Conservation (phyloP, 2,113 vertebrate species). For the Tichodroma muraria region DNA sequence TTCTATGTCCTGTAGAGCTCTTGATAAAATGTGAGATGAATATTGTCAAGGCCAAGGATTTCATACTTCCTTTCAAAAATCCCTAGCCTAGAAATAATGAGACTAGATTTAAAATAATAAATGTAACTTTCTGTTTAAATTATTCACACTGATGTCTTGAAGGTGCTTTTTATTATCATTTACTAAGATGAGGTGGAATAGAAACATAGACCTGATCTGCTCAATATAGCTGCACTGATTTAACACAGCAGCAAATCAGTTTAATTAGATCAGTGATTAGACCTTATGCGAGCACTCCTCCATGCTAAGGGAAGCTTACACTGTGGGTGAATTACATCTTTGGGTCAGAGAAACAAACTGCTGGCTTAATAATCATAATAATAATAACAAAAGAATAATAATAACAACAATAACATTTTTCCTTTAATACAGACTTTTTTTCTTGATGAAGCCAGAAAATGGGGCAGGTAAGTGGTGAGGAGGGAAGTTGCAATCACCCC, state of each 20-base stretch:
- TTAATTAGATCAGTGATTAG: constrained; percentile 35
- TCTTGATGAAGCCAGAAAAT: background rate
- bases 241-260: constrained; percentile 18
- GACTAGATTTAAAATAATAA: background rate
- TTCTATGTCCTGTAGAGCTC: background rate
- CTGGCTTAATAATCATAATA: background rate
- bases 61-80: background rate
- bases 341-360: background rate
- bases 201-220: background rate
- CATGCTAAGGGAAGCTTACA: background rate
- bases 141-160: background rate
- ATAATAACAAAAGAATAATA: fast-evolving
- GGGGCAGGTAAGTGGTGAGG: background rate
- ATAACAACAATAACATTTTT: fast-evolving
- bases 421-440: background rate
- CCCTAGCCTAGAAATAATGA: background rate
- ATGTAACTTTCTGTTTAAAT: background rate
- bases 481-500: background rate
- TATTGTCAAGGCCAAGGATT: background rate
- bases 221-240: constrained; percentile 15
- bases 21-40: background rate
- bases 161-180: background rate
- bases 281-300: background rate
- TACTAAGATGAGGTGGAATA: background rate
- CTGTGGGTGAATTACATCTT: background rate